phyloP scores from a whole-genome alignment of 2,113 vertebrate species.

The Callocephalon fimbriatum region DNA sequence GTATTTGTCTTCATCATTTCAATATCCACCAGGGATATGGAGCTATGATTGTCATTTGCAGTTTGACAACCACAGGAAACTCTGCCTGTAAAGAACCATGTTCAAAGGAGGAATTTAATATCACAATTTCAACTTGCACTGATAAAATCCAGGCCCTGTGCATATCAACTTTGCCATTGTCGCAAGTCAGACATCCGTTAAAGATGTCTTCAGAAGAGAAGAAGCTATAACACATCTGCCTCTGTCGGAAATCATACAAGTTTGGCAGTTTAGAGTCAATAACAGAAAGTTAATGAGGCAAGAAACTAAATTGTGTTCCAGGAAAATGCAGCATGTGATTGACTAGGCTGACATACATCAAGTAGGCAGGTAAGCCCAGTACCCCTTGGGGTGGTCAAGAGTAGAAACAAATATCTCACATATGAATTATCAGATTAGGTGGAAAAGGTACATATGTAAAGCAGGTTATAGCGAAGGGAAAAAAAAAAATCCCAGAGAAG shows the following conservation, averaged over 20 bases:
- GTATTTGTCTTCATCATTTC: background rate
- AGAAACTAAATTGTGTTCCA: background rate
- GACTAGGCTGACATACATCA: background rate
- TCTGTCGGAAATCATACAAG: background rate
- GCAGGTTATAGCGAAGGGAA: background rate
- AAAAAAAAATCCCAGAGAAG: background rate
- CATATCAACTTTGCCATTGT: background rate
- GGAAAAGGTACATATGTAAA: background rate
- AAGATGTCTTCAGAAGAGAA: background rate
- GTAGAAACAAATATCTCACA: background rate
- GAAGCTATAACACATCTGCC: background rate
- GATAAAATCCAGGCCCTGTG: background rate
- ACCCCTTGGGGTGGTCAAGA: background rate
- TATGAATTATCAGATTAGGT: accelerated
- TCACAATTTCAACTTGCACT: background rate
- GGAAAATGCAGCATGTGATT: background rate
- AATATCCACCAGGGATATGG: background rate
- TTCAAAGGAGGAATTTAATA: background rate
- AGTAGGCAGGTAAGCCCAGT: background rate
- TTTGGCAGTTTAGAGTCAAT: background rate
- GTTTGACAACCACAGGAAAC: background rate
- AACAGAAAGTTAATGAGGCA: background rate
- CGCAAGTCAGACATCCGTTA: background rate
- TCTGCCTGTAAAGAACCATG: background rate
- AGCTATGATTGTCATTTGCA: background rate